Evolutionary conservation across 2,113 vertebrate genomes (phyloP).

Genomic region (Carlito syrichta): DNA sequence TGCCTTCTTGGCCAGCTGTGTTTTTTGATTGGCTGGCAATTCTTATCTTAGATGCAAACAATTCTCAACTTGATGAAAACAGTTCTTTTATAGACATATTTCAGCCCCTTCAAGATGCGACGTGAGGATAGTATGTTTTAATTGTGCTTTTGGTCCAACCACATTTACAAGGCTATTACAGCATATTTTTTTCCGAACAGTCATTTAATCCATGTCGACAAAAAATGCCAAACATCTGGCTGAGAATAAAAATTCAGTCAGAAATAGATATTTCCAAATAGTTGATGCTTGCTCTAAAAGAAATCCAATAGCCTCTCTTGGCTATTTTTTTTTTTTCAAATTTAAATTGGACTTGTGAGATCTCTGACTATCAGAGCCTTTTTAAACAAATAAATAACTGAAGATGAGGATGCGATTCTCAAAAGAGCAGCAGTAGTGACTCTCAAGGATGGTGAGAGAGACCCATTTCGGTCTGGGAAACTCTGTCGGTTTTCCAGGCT

Average conservation of each 20-base stretch:
- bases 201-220: background rate
- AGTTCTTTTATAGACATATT: background rate
- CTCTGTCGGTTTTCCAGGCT: background rate
- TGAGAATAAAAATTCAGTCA: background rate
- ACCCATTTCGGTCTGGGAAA: background rate
- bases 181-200: slow-evolving; percentile 10
- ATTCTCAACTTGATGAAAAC: background rate
- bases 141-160: background rate
- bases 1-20: too few relatives aligned
- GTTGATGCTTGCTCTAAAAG: background rate
- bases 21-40: background rate
- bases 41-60: background rate
- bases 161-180: background rate
- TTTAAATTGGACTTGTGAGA: background rate
- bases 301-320: background rate
- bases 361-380: background rate
- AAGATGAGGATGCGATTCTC: background rate
- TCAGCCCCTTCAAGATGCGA: background rate
- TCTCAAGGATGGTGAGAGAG: too few relatives aligned
- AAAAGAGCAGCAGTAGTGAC: background rate
- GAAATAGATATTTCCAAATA: slow-evolving; percentile 30
- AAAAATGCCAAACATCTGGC: slow-evolving; percentile 25
- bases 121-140: background rate
- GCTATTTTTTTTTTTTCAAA: background rate
- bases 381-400: background rate